Evolutionary conservation across 1,140 invertebrate genomes (phyloP).

Genomic region (Phymastichus coffea): DNA sequence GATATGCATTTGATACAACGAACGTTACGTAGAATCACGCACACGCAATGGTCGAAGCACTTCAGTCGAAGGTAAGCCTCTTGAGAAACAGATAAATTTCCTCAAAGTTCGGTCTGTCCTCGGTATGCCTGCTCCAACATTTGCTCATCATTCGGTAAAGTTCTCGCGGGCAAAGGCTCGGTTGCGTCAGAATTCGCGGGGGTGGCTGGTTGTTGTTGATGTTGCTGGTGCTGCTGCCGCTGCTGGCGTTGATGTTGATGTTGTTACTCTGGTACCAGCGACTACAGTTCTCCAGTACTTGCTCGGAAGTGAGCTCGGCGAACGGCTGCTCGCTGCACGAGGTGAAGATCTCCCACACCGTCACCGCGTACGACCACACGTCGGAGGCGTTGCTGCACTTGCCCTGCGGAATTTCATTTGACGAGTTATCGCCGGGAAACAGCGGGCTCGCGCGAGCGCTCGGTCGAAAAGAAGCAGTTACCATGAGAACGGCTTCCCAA

Average conservation of each 20-base stretch:
- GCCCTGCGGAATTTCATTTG: slow-evolving; percentile 63
- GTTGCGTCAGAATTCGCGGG: slow-evolving; percentile 54
- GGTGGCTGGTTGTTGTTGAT: slow-evolving; percentile 38
- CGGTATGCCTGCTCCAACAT: slow-evolving; percentile 71
- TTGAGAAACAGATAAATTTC: slow-evolving; percentile 76
- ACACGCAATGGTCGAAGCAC: too few species aligned
- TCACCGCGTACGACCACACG: slow-evolving; percentile 79
- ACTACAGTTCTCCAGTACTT: slow-evolving; percentile 74
- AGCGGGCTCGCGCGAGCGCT: too few species aligned
- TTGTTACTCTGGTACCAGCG: slow-evolving; percentile 65
- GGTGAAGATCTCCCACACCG: slow-evolving; percentile 77
- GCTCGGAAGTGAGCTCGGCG: slow-evolving; percentile 72
- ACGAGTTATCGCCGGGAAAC: too few species aligned
- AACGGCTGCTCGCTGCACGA: slow-evolving; percentile 72
- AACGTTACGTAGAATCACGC: too few species aligned
- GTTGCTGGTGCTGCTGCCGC: slow-evolving; percentile 46
- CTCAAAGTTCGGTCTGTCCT: slow-evolving; percentile 69
- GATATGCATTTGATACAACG: too few species aligned
- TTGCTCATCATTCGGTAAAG: slow-evolving; percentile 75
- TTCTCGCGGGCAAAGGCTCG: slow-evolving; percentile 63
- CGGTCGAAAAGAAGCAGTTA: too few species aligned
- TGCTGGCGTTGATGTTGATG: slow-evolving; percentile 23
- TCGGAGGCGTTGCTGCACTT: slow-evolving; percentile 71
- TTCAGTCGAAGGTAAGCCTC: slow-evolving; percentile 65
- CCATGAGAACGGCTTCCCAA: slow-evolving; percentile 78